Evolutionary conservation across 2,113 vertebrate genomes (phyloP).

Genomic region (Xiphorhynchus elegans): DNA sequence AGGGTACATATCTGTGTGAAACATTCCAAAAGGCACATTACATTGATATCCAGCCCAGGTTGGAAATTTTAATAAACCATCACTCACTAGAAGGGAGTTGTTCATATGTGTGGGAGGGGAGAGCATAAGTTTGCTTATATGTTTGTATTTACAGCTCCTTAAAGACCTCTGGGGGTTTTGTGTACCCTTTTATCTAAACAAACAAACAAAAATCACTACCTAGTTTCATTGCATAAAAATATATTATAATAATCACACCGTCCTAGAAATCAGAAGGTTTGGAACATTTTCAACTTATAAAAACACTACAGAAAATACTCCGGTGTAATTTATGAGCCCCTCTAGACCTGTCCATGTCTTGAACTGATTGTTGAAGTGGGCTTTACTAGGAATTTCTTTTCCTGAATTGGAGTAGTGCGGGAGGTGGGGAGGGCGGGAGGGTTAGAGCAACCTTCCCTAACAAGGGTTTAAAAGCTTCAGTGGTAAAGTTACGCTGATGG

Average conservation of each 20-base stretch:
- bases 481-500: slow-evolving; percentile 61
- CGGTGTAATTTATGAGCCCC: slow-evolving; percentile 78
- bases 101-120: neutral
- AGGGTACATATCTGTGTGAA: neutral
- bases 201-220: slow-evolving; percentile 39
- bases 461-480: slow-evolving; percentile 72
- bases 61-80: slow-evolving; percentile 44
- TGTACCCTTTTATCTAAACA: slow-evolving; percentile 23
- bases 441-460: slow-evolving; percentile 56
- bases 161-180: slow-evolving; percentile 38
- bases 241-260: neutral
- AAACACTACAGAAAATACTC: slow-evolving; percentile 71
- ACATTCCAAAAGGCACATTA: neutral
- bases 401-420: slow-evolving; percentile 22
- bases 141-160: slow-evolving; percentile 38
- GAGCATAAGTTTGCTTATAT: neutral
- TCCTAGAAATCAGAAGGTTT: slow-evolving; percentile 48
- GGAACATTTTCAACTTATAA: slow-evolving; percentile 58
- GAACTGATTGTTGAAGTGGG: slow-evolving; percentile 74
- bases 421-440: slow-evolving; percentile 39
- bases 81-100: neutral
- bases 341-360: slow-evolving; percentile 75
- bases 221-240: neutral
- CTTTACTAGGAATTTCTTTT: slow-evolving; percentile 77
- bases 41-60: neutral